Evolutionary conservation across 2,113 vertebrate genomes (phyloP), one percentile per base, ranked within the genome.

Genomic region (Ornithorhynchus anatinus): DNA sequence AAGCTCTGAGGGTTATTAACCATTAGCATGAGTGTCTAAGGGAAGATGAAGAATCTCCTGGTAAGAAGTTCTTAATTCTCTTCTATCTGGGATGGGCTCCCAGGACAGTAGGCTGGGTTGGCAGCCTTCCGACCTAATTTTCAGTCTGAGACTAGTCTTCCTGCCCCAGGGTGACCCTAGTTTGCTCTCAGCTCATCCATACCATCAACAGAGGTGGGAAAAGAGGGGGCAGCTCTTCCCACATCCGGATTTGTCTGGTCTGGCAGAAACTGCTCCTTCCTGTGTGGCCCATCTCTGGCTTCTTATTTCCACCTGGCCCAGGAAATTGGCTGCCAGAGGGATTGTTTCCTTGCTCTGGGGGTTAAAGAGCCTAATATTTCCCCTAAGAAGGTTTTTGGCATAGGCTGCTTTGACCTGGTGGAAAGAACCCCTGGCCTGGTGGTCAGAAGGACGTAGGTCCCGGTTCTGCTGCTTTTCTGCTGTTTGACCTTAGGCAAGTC

Each of bases 221-320:
- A 5, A 2, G 1, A 7, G 2, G 2, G 20, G 37, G 7, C 5
- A 6, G 58, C 12, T 35, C 6, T 32, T 8, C 9, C 6, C 5
- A 7, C 33, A 20, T 14, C 10, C 10, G 4, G 6, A 3, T 3
- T 15, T 19, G 12, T 27, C 25, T 27, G 25, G 19, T 31, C 31
- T 50, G 5, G 15, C 31, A 27, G 23, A 15, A 25, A 25, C 23
- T 6, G 29, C 23, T 11, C 17, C 23, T 10, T 48, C 29, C 25
- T 19, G 19, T 29, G 15, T 29, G 31, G 15, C 15, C 47, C 8
- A 29, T 29, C 25, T 50, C 31, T n/a, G n/a, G n/a, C n/a, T n/a
- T n/a, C n/a, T n/a, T n/a, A n/a, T n/a, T n/a, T n/a, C n/a, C n/a
- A n/a, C n/a, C n/a, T n/a, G n/a, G n/a, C n/a, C n/a, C n/a, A n/a